Evolutionary conservation across 37 sponge, comb jelly and placozoan species (phyloP), one percentile per base, ranked within the genome.

Genomic region (Ephydatia muelleri): DNA sequence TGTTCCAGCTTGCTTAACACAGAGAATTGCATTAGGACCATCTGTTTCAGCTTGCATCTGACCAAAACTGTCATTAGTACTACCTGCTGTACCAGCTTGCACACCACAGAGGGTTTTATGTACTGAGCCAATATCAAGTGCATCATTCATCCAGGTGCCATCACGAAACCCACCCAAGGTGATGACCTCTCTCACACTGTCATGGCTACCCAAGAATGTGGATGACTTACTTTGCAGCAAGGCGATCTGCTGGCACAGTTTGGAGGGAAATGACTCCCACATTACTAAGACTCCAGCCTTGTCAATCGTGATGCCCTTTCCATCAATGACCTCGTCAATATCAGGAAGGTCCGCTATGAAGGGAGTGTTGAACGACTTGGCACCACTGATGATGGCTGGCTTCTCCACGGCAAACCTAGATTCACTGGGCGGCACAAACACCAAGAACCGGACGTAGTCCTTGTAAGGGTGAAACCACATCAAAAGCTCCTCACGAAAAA

Each of bases 221-320:
- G 57, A 57, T 14, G 57, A 57, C 14, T 57, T 14, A 36, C 16
- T 37, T 16, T 35, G 38, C 40, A 75, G 19, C 39, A 26, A 0
- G 39, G n/a, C 3, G 35, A 34, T 75, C 36, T 32, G 36, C 57
- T 16, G 12, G 19, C 57, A 57, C 57, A 57, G 9, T 14, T 11
- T 68, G 35, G 81, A 47, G 31, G 72, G 57, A 28, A 73, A 76
- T 2, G 81, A 81, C 47, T 87, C 87, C 87, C 87, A 87, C 9
- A 87, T 34, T 13, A 87, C 39, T n/a, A 87, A 21, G 11, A 81
- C 71, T 29, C 87, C 87, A 79, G 86, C 72, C 2, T 49, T 39
- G 4, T 43, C 83, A 38, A 70, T 26, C 48, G 9, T 1, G 1
- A 57, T 57, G 16, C 40, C 67, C 16, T 65, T 76, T 28, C 31